phyloP scores from a whole-genome alignment of 1,140 invertebrate genomes.

The Ericerus pela region DNA sequence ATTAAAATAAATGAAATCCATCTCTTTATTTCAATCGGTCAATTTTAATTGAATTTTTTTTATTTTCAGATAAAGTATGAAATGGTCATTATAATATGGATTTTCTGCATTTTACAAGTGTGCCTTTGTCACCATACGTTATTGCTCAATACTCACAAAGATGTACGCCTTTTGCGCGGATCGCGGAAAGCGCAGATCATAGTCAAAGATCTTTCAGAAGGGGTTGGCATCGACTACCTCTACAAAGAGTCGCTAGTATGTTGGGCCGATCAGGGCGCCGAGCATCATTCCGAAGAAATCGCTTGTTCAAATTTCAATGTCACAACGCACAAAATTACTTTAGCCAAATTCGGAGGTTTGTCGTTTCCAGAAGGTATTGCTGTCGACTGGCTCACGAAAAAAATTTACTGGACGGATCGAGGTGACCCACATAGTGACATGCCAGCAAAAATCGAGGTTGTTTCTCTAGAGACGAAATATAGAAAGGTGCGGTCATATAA shows the following conservation, averaged over 20 bases:
- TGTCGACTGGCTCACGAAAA: conserved; percentile 77
- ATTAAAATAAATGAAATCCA: too few species aligned
- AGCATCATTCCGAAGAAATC: too few species aligned
- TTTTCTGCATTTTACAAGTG: neutral
- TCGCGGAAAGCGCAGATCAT: neutral
- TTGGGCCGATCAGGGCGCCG: conserved; percentile 60
- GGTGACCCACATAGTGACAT: too few species aligned
- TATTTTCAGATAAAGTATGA: too few species aligned
- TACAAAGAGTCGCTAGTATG: conserved; percentile 62
- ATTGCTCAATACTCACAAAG: neutral
- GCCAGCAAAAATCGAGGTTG: conserved; percentile 76
- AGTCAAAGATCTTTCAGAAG: conserved; percentile 52
- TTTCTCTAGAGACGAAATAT: conserved; percentile 54
- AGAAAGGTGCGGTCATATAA: too few species aligned
- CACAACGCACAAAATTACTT: conserved; percentile 31
- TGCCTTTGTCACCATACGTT: neutral
- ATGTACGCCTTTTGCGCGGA: neutral
- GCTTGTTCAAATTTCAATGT: conserved; percentile 62
- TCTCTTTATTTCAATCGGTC: too few species aligned
- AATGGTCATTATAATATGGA: too few species aligned
- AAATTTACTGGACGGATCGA: conserved; percentile 82
- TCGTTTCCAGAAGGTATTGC: conserved; percentile 64
- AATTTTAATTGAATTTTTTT: too few species aligned
- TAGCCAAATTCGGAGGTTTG: conserved; percentile 32
- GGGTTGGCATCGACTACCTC: conserved; percentile 72